Percentiles rank a stretch among this genome's conserved stretches.
phyloP scores from a whole-genome alignment of 1,140 invertebrate genomes.

The Conopomorpha cramerella region DNA sequence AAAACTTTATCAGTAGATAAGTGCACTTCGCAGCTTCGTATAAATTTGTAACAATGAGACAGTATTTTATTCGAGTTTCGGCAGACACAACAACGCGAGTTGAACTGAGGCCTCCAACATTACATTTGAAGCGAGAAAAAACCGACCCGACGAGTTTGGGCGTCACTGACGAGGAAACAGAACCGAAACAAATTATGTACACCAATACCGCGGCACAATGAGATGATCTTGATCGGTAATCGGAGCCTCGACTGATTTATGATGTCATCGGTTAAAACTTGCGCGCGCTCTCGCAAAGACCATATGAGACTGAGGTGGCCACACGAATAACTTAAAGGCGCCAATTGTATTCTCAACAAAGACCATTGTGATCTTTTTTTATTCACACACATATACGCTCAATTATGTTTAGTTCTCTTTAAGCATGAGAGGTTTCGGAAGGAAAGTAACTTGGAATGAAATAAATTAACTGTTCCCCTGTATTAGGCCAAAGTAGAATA shows the following conservation, averaged over 20 bases:
- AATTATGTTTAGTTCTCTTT: too few species aligned
- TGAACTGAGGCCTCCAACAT: slow-evolving; percentile 16
- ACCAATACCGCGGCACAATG: slow-evolving; percentile 8
- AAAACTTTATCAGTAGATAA: too few species aligned
- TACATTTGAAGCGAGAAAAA: slow-evolving; percentile 42
- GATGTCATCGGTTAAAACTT: not conserved
- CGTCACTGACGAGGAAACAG: too few species aligned
- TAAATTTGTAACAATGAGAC: too few species aligned
- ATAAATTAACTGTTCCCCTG: too few species aligned
- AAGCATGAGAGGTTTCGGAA: slow-evolving; percentile 12
- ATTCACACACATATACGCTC: slow-evolving; percentile 30
- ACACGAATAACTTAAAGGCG: slow-evolving; percentile 20
- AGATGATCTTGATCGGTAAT: not conserved
- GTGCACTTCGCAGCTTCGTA: too few species aligned
- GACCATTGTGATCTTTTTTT: slow-evolving; percentile 39
- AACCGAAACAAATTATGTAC: slow-evolving; percentile 32
- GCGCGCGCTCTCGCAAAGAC: too few species aligned
- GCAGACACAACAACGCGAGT: too few species aligned
- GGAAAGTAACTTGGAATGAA: slow-evolving; percentile 10
- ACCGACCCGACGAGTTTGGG: slow-evolving; percentile 35
- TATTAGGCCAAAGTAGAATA: too few species aligned
- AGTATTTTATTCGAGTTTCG: too few species aligned
- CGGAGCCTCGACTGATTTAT: not conserved
- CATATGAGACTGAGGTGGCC: slow-evolving; percentile 14
- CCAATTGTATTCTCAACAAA: slow-evolving; percentile 36